Percentiles rank a stretch among this genome's conserved stretches.
These are phyloP conservation scores for Stenchaetothrips biformis DNA, from an alignment of 2,888 invertebrate genomes.

Conservation along the genomic window DNA sequence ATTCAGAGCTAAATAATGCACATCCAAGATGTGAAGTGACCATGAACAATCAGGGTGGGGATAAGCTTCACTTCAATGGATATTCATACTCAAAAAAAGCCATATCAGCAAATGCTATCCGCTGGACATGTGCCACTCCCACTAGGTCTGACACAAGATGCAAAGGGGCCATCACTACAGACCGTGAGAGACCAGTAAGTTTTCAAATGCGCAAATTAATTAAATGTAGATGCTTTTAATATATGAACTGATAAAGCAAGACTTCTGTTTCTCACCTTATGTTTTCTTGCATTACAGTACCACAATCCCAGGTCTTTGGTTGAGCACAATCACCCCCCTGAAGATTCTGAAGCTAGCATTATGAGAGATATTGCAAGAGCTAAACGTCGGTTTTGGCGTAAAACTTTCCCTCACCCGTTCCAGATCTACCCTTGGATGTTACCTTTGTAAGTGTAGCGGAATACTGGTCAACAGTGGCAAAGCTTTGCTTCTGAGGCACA, in stretches of 20 bases:
- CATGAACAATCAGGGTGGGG: conserved; percentile 20
- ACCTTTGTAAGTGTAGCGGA: conserved; percentile 4
- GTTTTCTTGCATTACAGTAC: not conserved
- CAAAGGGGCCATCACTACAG: conserved; percentile 17
- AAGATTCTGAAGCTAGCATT: conserved; percentile 21
- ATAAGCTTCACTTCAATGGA: conserved; percentile 15
- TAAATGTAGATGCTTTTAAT: not conserved
- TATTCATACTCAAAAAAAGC: conserved; percentile 3
- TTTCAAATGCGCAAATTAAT: not conserved
- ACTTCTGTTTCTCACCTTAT: no score
- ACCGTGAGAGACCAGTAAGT: conserved; percentile 15
- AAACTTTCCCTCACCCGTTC: not conserved
- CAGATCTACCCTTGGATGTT: conserved; percentile 20
- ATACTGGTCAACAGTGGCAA: no score
- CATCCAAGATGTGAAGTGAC: conserved; percentile 8
- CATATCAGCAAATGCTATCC: conserved; percentile 1
- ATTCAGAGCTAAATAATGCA: not conserved
- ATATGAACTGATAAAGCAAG: no score
- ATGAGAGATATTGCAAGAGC: conserved; percentile 23
- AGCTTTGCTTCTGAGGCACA: no score
- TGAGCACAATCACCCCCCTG: conserved; percentile 18
- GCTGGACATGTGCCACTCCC: conserved; percentile 13
- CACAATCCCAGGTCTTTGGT: conserved; percentile 7
- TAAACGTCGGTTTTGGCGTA: not conserved
- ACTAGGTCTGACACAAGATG: conserved; percentile 10